Evolutionary conservation across 30 jellyfish, hydroid and myxozoan genomes (phyloP), one percentile per base, ranked within the genome.

Genomic region (Morbakka virulenta): DNA sequence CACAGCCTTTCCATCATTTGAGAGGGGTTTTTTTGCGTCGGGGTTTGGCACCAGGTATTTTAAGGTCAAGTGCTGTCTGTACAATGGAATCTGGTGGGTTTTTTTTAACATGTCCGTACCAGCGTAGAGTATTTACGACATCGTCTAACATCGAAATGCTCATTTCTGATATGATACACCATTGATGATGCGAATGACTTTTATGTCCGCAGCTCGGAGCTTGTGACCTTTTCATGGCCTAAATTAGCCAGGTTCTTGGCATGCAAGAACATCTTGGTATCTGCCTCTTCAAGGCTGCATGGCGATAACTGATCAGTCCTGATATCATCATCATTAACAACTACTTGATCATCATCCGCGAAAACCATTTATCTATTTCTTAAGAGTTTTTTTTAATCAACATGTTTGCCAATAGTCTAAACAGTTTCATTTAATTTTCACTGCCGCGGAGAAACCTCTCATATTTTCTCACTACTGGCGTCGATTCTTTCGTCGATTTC

Each of bases 201-300:
- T n/a, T n/a, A n/a, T n/a, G n/a, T n/a, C n/a, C n/a, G n/a, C n/a
- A n/a, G n/a, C n/a, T n/a, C n/a, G n/a, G n/a, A n/a, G 20, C 57
- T 75, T 21, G 53, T 32, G 30, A 52, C 78, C n/a, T 67, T 52
- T 29, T 52, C 66, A 79, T 79, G 74, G 33, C 89, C 89, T 32
- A 31, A 24, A 21, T n/a, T 64, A 17, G 82, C 29, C 63, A 66
- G 72, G 52, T 32, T 48, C 64, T 64, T 36, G 31, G 52, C 72
- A 69, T 79, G 89, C 52, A 79, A 35, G 24, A 77, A 79, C 11
- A 64, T 64, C 29, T 82, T 26, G 22, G 89, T 79, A 50, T 79
- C 89, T 28, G 89, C 89, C 35, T 79, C 89, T 50, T 63, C 83
- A 50, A 64, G 89, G 47, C 35, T 79, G 52, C 83, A 32, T 20